phyloP scores from a whole-genome alignment of 2,113 vertebrate species.

The Suricata suricatta region DNA sequence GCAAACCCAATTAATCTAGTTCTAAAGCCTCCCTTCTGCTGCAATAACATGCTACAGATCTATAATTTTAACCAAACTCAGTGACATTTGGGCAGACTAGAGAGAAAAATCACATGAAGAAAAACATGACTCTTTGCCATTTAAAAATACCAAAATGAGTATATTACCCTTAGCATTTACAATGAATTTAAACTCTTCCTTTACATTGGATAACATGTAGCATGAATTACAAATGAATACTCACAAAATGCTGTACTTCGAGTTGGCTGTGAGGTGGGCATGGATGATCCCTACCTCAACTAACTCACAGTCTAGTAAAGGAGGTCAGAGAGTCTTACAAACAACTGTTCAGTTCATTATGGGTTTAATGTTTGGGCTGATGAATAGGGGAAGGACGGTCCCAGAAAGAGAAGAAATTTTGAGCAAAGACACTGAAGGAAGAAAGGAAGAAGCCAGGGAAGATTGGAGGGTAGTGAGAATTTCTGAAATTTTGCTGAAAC shows the following conservation, averaged over 20 bases:
- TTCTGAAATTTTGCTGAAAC: background rate
- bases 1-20: background rate
- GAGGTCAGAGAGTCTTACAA: background rate
- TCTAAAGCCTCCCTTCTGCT: background rate
- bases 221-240: slow-evolving; percentile 24
- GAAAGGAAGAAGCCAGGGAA: background rate
- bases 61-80: slow-evolving; percentile 58
- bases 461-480: background rate
- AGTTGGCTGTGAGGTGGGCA: background rate
- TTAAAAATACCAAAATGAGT: slow-evolving; percentile 65
- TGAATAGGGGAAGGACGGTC: background rate
- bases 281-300: background rate
- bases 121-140: slow-evolving; percentile 57
- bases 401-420: background rate
- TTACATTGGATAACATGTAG: background rate
- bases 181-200: slow-evolving; percentile 33
- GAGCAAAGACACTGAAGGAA: background rate
- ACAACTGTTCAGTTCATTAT: background rate
- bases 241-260: background rate
- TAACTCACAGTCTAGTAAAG: background rate
- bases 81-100: slow-evolving; percentile 51
- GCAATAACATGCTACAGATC: background rate
- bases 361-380: background rate
- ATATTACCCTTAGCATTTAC: slow-evolving; percentile 46
- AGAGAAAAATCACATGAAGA: slow-evolving; percentile 21